Evolutionary conservation across 2,113 vertebrate genomes (phyloP).

Genomic region (Corapipo altera): DNA sequence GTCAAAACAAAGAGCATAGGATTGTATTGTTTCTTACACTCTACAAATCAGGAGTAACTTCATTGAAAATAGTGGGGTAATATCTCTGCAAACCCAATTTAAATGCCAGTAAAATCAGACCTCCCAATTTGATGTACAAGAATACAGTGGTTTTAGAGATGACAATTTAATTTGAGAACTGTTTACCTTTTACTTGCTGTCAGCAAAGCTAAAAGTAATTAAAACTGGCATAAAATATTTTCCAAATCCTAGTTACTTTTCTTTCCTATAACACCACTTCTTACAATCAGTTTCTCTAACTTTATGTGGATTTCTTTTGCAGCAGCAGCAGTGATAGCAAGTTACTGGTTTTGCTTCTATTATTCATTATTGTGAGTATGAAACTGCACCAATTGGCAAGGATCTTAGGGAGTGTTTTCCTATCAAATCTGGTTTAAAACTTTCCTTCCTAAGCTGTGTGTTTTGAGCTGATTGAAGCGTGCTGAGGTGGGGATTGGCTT

Average conservation of each 20-base stretch:
- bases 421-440: background rate
- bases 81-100: background rate
- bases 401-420: background rate
- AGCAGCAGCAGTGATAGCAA: background rate
- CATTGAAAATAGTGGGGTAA: background rate
- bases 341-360: background rate
- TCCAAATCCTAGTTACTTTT: background rate
- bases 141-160: background rate
- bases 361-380: background rate
- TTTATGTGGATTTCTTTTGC: background rate
- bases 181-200: background rate
- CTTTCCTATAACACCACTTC: background rate
- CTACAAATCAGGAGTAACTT: background rate
- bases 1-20: background rate
- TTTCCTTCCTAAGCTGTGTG: background rate
- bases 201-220: background rate
- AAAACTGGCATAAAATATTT: background rate
- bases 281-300: background rate
- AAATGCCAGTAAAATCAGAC: background rate
- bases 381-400: background rate
- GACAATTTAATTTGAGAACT: background rate
- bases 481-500: background rate
- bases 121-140: background rate
- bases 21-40: background rate
- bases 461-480: background rate